phyloP scores from a whole-genome alignment of 2,888 invertebrate species.

The Hydroisotoma schaefferi region DNA sequence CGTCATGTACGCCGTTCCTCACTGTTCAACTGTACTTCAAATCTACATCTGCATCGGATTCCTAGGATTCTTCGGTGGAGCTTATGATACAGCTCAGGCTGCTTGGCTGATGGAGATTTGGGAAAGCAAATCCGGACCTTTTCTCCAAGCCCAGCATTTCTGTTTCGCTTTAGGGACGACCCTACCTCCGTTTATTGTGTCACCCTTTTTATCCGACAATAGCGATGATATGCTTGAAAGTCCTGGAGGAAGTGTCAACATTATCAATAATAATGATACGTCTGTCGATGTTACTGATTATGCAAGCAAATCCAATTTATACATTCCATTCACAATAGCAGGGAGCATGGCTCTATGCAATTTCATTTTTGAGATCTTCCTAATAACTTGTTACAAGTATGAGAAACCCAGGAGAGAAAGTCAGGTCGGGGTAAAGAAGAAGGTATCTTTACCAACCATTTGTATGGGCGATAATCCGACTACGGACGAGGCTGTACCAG shows the following conservation, averaged over 20 bases:
- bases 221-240: too few relatives aligned
- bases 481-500: background rate
- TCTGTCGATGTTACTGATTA: background rate
- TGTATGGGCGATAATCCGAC: too few relatives aligned
- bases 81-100: conserved; percentile 32
- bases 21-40: conserved; percentile 14
- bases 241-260: background rate
- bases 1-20: conserved; percentile 23
- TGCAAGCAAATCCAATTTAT: conserved; percentile 13
- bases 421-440: background rate
- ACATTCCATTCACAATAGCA: conserved; percentile 35
- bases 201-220: conserved; percentile 22
- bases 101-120: conserved; percentile 42
- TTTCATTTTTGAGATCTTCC: conserved; percentile 16
- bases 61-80: conserved; percentile 33
- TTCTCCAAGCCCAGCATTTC: conserved; percentile 38
- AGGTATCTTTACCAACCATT: too few relatives aligned
- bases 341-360: conserved; percentile 19
- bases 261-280: background rate
- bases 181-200: conserved; percentile 22
- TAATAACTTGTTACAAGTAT: conserved; percentile 30
- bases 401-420: conserved; percentile 20
- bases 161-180: conserved; percentile 30
- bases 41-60: conserved; percentile 27
- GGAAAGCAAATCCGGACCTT: conserved; percentile 25